Percentiles rank a stretch among this genome's conserved stretches.
Conservation (phyloP, 1,140 invertebrate genomes). For the Drosophila santomea region DNA sequence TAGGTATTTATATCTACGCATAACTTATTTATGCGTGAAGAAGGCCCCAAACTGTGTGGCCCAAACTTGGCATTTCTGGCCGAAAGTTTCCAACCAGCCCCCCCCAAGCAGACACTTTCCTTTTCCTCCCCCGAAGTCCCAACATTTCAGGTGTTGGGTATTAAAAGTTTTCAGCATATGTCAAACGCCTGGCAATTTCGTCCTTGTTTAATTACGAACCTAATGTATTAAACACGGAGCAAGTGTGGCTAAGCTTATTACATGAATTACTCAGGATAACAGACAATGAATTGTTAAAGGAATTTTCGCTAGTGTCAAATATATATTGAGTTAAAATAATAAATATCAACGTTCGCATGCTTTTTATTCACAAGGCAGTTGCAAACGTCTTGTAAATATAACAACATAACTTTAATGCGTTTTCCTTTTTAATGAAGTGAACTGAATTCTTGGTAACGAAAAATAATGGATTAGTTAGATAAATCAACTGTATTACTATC, state of each 20-base stretch:
- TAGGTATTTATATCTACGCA: slow-evolving; percentile 74
- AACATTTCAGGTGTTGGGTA: slow-evolving; percentile 44
- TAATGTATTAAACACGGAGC: slow-evolving; percentile 17
- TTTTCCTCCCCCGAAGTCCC: background rate
- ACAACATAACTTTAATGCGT: no score
- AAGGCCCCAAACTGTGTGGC: slow-evolving; percentile 31
- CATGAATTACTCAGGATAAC: background rate
- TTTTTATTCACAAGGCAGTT: no score
- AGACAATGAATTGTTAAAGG: background rate
- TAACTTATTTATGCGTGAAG: slow-evolving; percentile 75
- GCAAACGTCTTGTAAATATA: no score
- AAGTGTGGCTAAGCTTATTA: background rate
- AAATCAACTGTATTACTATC: no score
- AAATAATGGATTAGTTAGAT: no score
- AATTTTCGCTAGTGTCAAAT: background rate
- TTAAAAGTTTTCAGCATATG: slow-evolving; percentile 57
- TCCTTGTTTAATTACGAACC: slow-evolving; percentile 12
- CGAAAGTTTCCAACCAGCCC: slow-evolving; percentile 7
- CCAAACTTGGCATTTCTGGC: slow-evolving; percentile 56
- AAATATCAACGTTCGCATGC: no score
- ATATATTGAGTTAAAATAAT: background rate
- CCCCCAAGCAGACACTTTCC: slow-evolving; percentile 6
- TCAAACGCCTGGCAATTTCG: slow-evolving; percentile 21
- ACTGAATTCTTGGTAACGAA: no score
- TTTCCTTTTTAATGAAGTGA: no score